Evolutionary conservation across 2,888 invertebrate genomes (phyloP).

Genomic region (Arrhopalites spinosus): DNA sequence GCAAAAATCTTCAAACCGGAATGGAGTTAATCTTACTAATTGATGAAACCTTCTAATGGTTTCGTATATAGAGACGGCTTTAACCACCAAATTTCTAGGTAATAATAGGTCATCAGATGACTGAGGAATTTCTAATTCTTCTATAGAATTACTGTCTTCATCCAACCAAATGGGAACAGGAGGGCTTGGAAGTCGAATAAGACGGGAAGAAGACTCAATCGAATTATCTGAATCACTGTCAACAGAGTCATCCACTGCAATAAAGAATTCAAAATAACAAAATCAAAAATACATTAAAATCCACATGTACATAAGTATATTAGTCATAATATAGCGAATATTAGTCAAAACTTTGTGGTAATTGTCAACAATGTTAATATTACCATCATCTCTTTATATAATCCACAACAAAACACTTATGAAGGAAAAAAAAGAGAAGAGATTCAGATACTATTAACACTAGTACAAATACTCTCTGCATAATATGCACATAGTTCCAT

Average conservation of each 20-base stretch:
- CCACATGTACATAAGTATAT: too few relatives aligned
- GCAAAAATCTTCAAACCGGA: constrained; percentile 94
- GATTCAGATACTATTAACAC: too few relatives aligned
- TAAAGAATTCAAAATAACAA: neutral
- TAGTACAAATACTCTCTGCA: too few relatives aligned
- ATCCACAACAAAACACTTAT: too few relatives aligned
- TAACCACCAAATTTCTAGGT: constrained; percentile 76
- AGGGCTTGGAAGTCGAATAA: constrained; percentile 71
- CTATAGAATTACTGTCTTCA: constrained; percentile 74
- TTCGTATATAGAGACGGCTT: constrained; percentile 90
- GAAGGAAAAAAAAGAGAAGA: too few relatives aligned
- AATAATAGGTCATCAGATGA: constrained; percentile 86
- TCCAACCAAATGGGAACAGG: constrained; percentile 85
- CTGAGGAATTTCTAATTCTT: constrained; percentile 75
- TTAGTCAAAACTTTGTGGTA: too few relatives aligned
- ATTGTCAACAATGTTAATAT: too few relatives aligned
- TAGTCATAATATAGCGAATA: too few relatives aligned
- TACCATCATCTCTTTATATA: too few relatives aligned
- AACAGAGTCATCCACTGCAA: constrained; percentile 43
- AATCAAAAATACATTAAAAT: too few relatives aligned
- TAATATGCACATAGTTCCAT: too few relatives aligned
- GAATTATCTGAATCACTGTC: constrained; percentile 53
- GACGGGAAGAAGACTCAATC: constrained; percentile 41
- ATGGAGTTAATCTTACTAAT: constrained; percentile 89
- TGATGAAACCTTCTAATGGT: constrained; percentile 90